Evolutionary conservation across 2,888 invertebrate species (phyloP), one percentile per base, ranked within the genome.

Genomic region (Cephus pygmeus): DNA sequence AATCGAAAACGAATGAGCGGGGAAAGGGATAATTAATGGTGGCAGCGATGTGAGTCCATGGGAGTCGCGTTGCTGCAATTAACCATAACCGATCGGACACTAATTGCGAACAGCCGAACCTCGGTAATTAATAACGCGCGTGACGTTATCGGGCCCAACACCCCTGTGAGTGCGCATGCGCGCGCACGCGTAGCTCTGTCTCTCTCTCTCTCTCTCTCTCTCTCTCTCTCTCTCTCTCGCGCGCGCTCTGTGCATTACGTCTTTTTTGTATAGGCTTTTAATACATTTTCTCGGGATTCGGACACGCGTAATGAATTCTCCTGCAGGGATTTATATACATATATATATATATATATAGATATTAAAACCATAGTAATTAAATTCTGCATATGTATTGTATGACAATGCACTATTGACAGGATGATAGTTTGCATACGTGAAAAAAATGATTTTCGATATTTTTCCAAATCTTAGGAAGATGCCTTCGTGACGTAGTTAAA

Each of bases 71-170:
- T 85, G 77, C 81, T 77, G 87, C 87, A 88, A 90, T 90, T 88
- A 89, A 88, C 87, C 83, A 84, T 86, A 86, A 88, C 83, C 85
- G 88, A 88, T 88, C 86, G 84, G 84, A 84, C 85, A 85, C 88
- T 90, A 89, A 90, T 90, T 88, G 86, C 88, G 84, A 88, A 86
- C 87, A 88, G 85, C 85, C 87, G 83, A 86, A 87, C 86, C 83
- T 81, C 76, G 81, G 85, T 87, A 87, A 89, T 90, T 89, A 90
- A 90, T 88, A 88, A 88, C 85, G 82, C 81, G 83, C 84, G 85
- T 86, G 88, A 87, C 87, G 85, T 85, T 89, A 89, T 89, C 89
- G 82, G 82, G 40, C 40, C 40, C 40, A 40, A 12, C 40, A 40
- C 40, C 40, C 12, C 40, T 40, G 12, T 40, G 15, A 15, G 40